Base-by-base conservation (phyloP, 2,797 vertebrate genomes). In the Sebastes baramenuke region DNA sequence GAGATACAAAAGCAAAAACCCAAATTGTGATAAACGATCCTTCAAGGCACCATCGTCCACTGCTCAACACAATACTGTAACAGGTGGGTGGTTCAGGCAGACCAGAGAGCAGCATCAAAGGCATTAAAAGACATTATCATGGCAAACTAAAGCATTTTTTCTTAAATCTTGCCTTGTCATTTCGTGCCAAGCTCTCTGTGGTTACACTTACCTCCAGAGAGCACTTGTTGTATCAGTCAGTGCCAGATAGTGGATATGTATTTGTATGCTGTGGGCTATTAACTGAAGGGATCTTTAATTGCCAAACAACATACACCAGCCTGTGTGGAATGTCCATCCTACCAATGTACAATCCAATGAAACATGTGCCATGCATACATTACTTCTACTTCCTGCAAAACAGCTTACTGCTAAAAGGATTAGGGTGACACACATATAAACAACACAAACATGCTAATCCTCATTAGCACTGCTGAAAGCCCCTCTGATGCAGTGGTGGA, bases 391-490 rank as follows among this genome's bases (percentile, higher is more conserved):
- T 94, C 81, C 89, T 90, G 89, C 80, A 93, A 95, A 95, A 90
- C 92, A 87, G 93, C 93, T 94, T 94, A 94, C 89, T 93, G 90
- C 91, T 95, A 94, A 96, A 94, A 90, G 95, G 95, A 96, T 96
- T 95, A 95, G 87, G 83, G 90, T 89, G 92, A 95, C 94, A 95
- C 92, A 95, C 93, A 93, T 93, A 94, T 94, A 95, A 94, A 95
- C 95, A 95, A 93, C 91, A 94, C 94, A 95, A 95, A 95, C 94
- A 95, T 93, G 92, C 87, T 95, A 95, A 96, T 96, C 94, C 95
- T 94, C 94, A 94, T 95, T 95, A 96, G 95, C 87, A 85, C 90
- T 90, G 91, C 83, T 86, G 92, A 95, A 95, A 94, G 93, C 93
- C 87, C 89, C 87, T 92, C 83, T 91, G 91, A 94, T 93, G 92